A percentile compares a stretch with the other conserved stretches of the same genome.
Conservation (phyloP, 2,113 vertebrate genomes). For the Sarotherodon lohbergeri region DNA sequence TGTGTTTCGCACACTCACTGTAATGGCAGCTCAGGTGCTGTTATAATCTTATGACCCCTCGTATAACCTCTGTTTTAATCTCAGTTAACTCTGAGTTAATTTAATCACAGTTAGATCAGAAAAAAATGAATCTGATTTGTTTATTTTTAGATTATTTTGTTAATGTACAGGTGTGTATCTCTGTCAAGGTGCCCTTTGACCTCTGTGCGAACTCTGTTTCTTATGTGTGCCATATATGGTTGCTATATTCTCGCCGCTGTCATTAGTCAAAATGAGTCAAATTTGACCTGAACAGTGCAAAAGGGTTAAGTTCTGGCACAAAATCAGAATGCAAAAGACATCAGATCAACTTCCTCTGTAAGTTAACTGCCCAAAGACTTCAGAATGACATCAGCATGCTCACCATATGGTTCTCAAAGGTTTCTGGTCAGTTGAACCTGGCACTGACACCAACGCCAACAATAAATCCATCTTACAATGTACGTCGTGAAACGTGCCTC, state of each 20-base stretch:
- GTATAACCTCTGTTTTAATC: background rate
- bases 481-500: background rate
- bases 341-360: background rate
- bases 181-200: background rate
- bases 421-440: background rate
- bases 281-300: background rate
- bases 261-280: background rate
- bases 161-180: background rate
- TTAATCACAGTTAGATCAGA: background rate
- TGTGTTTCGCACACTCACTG: background rate
- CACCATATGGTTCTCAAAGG: conserved; percentile 36
- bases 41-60: background rate
- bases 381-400: background rate
- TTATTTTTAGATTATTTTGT: background rate
- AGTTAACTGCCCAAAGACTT: conserved; percentile 1
- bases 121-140: background rate
- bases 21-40: background rate
- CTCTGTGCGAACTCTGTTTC: background rate
- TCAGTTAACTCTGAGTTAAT: background rate
- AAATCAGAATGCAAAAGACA: background rate
- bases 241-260: background rate
- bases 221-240: background rate
- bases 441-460: background rate
- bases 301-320: background rate
- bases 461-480: background rate